A percentile compares a stretch with the other conserved stretches of the same genome.
Evolutionary conservation across 2,113 vertebrate genomes (phyloP).

Genomic region (Lipophrys pholis): DNA sequence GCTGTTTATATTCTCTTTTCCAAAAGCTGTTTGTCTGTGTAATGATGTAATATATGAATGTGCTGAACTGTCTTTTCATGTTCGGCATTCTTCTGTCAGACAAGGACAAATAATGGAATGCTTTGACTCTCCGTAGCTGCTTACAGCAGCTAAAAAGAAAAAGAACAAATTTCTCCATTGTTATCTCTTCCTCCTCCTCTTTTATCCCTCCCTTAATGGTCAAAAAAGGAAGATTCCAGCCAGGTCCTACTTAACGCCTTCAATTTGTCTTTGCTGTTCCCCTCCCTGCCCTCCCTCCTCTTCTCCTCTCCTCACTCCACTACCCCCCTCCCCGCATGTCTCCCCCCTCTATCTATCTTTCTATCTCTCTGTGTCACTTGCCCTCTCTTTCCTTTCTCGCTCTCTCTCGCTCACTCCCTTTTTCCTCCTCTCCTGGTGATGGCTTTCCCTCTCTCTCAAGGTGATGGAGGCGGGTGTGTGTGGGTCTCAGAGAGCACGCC

Average conservation of each 20-base stretch:
- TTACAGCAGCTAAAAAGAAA: slow-evolving; percentile 40
- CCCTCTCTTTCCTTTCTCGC: slow-evolving; percentile 23
- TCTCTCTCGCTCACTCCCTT: slow-evolving; percentile 35
- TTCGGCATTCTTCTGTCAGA: slow-evolving; percentile 28
- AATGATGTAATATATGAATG: not conserved
- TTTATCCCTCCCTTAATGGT: slow-evolving; percentile 52
- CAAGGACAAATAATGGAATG: slow-evolving; percentile 24
- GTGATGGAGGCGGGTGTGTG: slow-evolving; percentile 78
- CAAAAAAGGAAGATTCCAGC: slow-evolving; percentile 65
- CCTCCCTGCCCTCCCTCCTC: slow-evolving; percentile 21
- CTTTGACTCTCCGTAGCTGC: slow-evolving; percentile 51
- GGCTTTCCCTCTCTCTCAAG: slow-evolving; percentile 64
- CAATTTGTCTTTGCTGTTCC: slow-evolving; percentile 73
- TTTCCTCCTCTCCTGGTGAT: slow-evolving; percentile 58
- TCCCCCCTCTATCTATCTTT: slow-evolving; percentile 54
- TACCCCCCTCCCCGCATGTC: slow-evolving; percentile 31
- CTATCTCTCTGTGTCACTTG: slow-evolving; percentile 51
- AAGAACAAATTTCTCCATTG: slow-evolving; percentile 57
- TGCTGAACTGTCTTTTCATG: too few relatives aligned
- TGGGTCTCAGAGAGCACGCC: slow-evolving; percentile 79
- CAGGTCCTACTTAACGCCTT: slow-evolving; percentile 68
- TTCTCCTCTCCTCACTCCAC: slow-evolving; percentile 21
- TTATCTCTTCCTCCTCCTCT: slow-evolving; percentile 56
- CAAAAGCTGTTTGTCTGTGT: not conserved
- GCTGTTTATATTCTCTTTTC: too few relatives aligned